Evolutionary conservation across 2,888 invertebrate genomes (phyloP).

Genomic region (Lycia hirtaria): DNA sequence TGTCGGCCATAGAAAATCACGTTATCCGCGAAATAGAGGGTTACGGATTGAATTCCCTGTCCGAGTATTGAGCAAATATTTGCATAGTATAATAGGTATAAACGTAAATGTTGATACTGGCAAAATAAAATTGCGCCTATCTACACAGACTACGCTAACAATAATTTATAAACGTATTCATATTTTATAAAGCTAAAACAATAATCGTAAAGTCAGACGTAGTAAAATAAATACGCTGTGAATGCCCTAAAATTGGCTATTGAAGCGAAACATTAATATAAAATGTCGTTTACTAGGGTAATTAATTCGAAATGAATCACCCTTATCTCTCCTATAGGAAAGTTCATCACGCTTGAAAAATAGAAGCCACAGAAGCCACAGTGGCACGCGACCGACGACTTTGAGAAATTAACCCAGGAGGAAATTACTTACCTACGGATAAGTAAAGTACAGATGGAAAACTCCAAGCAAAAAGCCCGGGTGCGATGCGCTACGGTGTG

Average conservation of each 20-base stretch:
- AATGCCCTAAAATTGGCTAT: neutral
- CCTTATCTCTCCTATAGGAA: slow-evolving; percentile 7
- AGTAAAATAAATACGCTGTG: neutral
- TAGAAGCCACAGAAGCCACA: slow-evolving; percentile 20
- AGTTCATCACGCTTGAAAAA: slow-evolving; percentile 25
- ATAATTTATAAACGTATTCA: neutral
- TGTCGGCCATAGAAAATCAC: neutral
- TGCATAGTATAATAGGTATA: slow-evolving; percentile 15
- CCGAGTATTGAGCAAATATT: slow-evolving; percentile 16
- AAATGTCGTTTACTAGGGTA: slow-evolving; percentile 10
- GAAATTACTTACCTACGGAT: neutral
- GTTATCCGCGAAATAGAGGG: slow-evolving; percentile 12
- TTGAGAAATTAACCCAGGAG: slow-evolving; percentile 30
- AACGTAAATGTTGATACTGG: slow-evolving; percentile 10
- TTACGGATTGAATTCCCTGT: slow-evolving; percentile 13
- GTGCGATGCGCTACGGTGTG: neutral
- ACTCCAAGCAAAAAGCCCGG: neutral
- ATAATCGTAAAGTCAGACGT: neutral
- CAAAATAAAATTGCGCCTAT: neutral
- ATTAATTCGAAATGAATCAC: slow-evolving; percentile 22
- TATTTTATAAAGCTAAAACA: neutral
- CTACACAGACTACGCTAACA: neutral
- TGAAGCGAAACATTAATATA: slow-evolving; percentile 2
- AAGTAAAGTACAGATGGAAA: neutral
- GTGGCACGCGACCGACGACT: slow-evolving; percentile 23